Base-by-base conservation (phyloP, 2,888 invertebrate species). In the Syritta pipiens region DNA sequence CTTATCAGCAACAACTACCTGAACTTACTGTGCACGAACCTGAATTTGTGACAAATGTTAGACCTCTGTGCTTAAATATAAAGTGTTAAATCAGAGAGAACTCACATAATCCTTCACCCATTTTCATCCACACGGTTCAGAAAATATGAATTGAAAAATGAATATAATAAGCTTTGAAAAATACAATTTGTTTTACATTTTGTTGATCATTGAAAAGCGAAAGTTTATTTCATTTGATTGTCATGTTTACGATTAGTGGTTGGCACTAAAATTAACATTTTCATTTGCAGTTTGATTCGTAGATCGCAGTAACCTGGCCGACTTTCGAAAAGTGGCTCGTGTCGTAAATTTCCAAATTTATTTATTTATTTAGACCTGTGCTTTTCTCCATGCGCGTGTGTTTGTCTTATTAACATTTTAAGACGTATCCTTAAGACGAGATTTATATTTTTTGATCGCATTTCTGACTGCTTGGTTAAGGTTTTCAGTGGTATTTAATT, bases 201-300 rank as follows among this genome's bases (percentile, higher is more conserved):
- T 12, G 12, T 28, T 26, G 19, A 48, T 12, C 28, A 44, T 20
- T 32, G 10, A 12, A 17, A 14, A 20, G 69, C 10, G 51, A 69
- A 69, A 69, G 59, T 69, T 69, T 69, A 59, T 69, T 69, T 20
- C 30, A 35, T 32, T 60, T 35, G 42, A 44, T 51, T 60, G 51
- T 60, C 69, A 59, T 59, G 42, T 68, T 68, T 68, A 69, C 51
- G 68, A 69, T 69, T 51, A 51, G 10, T 26, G 32, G 42, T 59
- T 68, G 68, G 55, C 57, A 68, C n/a, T n/a, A n/a, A n/a, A n/a
- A n/a, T 68, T 59, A 51, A 59, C 68, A 59, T 60, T 57, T 69
- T 69, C 59, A 60, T 69, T 69, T 59, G 68, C 32, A 51, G 40
- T 49, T 55, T 19, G 35, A 37, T 46, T 20, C 30, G 17, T 40